Evolutionary conservation across 1,140 invertebrate species (phyloP), one percentile per base, ranked within the genome.

Genomic region (Zaprionus taronus): DNA sequence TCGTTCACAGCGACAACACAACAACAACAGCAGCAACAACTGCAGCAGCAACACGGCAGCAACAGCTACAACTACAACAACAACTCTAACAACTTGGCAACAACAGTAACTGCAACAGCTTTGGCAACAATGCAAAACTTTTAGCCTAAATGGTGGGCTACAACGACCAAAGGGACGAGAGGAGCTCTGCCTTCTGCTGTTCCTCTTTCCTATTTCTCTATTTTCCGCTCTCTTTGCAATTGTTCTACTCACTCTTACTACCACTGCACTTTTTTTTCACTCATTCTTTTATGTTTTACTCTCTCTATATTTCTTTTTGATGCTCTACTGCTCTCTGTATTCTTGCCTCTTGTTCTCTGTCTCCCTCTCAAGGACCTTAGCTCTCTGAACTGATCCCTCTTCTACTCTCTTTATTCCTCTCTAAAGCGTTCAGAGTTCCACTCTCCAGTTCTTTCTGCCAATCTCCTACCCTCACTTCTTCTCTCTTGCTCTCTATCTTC

Each of bases 61-160:
- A 20, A 44, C 11, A 17, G 28, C 17, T 55, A 24, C 20, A 61
- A 47, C n/a, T n/a, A n/a, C 15, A 41, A 20, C 5, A 26, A 14
- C 12, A 34, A 44, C 20, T 34, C 31, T 34, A n/a, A 36, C 11
- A 34, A 38, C 36, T 14, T 38, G 36, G 36, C 71, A 62, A 28
- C 41, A 47, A 12, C 15, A 15, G 36, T 65, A 61, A 26, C 38
- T 14, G 41, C 41, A n/a, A 17, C 47, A 5, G 47, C 47, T n/a
- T 36, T 17, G 41, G 41, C 38, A 72, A 72, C 55, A 60, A 69
- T 60, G 60, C 61, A 53, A 60, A 72, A 64, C 41, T 76, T 65
- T 74, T 53, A 57, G 65, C 28, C 36, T 62, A 63, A 74, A 70
- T 63, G 57, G 41, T 20, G 56, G 34, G 3, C 41, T 17, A 11